Evolutionary conservation across 2,888 invertebrate genomes (phyloP).

Genomic region (Esperia sulphurella): DNA sequence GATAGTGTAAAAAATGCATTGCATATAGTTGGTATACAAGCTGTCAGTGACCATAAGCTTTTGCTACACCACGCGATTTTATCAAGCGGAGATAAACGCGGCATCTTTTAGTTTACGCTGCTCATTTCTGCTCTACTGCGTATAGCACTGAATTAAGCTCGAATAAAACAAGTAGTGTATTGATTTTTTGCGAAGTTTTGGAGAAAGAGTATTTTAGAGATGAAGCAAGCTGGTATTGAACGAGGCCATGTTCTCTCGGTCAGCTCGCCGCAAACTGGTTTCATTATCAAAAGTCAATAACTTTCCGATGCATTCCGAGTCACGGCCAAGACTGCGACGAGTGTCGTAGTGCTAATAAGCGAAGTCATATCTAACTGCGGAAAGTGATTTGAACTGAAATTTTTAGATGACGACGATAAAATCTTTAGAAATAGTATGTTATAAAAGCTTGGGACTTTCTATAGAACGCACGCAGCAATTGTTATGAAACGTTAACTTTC

Average conservation of each 20-base stretch:
- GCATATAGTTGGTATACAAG: slow-evolving; percentile 32
- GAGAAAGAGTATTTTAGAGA: slow-evolving; percentile 28
- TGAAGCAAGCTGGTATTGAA: slow-evolving; percentile 62
- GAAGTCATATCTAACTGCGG: slow-evolving; percentile 12
- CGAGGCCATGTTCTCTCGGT: slow-evolving; percentile 70
- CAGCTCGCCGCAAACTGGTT: slow-evolving; percentile 72
- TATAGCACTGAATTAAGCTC: slow-evolving; percentile 3
- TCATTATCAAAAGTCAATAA: slow-evolving; percentile 80
- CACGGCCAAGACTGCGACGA: slow-evolving; percentile 58
- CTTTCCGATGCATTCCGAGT: slow-evolving; percentile 75
- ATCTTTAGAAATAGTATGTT: not conserved
- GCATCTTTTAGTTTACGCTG: slow-evolving; percentile 16
- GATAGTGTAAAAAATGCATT: slow-evolving; percentile 30
- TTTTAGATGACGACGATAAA: not conserved
- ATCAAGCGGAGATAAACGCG: slow-evolving; percentile 19
- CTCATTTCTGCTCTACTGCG: slow-evolving; percentile 41
- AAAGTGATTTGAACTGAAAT: not conserved
- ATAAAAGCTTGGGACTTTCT: not conserved
- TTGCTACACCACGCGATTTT: slow-evolving; percentile 30
- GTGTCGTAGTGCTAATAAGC: slow-evolving; percentile 47
- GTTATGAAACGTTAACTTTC: not conserved
- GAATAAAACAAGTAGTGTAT: slow-evolving; percentile 47
- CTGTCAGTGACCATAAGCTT: slow-evolving; percentile 53
- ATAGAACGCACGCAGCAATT: not conserved
- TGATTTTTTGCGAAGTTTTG: slow-evolving; percentile 23